These are phyloP conservation scores for Parotia lawesii DNA, from an alignment of 2,113 vertebrate genomes.

Conservation along the genomic window DNA sequence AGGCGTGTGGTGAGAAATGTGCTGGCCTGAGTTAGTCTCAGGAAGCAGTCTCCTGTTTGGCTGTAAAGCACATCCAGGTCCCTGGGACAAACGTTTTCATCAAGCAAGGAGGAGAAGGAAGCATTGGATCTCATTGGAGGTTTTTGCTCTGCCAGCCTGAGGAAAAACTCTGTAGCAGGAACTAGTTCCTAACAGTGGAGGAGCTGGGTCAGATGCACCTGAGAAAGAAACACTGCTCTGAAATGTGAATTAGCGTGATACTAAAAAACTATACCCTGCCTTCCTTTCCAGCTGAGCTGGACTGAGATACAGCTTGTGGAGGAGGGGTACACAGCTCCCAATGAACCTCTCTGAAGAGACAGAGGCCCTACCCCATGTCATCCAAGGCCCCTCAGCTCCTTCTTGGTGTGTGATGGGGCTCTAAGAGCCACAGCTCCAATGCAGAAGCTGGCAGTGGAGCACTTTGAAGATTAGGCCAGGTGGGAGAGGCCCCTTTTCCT, in stretches of 20 bases:
- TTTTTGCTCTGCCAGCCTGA: neutral
- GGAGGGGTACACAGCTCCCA: neutral
- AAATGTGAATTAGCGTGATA: neutral
- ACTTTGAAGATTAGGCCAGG: neutral
- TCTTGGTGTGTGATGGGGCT: neutral
- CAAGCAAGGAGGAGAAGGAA: neutral
- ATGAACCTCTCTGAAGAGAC: neutral
- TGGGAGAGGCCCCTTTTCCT: neutral
- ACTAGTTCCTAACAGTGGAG: neutral
- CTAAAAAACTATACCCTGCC: fast-evolving
- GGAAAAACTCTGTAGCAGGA: neutral
- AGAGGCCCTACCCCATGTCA: fast-evolving
- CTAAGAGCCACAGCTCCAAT: neutral
- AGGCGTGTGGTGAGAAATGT: neutral
- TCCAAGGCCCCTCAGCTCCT: neutral
- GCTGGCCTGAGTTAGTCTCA: neutral
- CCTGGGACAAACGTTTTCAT: neutral
- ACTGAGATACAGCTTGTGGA: neutral
- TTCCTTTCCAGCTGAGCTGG: neutral
- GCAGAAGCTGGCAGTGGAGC: neutral
- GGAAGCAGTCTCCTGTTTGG: neutral
- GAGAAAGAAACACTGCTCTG: neutral
- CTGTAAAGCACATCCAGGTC: neutral
- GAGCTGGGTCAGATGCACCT: neutral
- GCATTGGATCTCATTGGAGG: neutral